phyloP scores from a whole-genome alignment of 2,888 invertebrate genomes.

The Odontocolon sp. region DNA sequence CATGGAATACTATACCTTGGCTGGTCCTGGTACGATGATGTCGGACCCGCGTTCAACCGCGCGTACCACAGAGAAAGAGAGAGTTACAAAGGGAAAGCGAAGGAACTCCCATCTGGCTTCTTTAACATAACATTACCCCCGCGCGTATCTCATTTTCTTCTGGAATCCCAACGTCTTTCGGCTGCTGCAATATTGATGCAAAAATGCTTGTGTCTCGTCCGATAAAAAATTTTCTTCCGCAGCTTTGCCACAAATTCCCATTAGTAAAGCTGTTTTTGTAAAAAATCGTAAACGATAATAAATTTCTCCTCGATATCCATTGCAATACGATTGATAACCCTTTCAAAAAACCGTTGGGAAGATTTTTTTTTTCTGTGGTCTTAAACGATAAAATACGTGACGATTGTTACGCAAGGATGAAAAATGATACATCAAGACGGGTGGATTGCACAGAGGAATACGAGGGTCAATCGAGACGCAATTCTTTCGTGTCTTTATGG shows the following conservation, averaged over 20 bases:
- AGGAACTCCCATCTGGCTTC: constrained; percentile 53
- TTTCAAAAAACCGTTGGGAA: too few relatives aligned
- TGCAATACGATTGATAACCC: too few relatives aligned
- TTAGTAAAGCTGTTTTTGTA: too few relatives aligned
- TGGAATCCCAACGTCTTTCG: constrained; percentile 28
- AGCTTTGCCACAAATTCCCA: too few relatives aligned
- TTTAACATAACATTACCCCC: constrained; percentile 59
- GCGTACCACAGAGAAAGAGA: constrained; percentile 32
- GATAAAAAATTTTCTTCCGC: background rate
- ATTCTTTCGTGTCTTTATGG: constrained; percentile 61
- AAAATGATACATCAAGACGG: background rate
- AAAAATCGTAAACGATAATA: too few relatives aligned
- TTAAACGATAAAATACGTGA: too few relatives aligned
- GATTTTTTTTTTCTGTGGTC: too few relatives aligned
- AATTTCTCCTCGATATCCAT: too few relatives aligned
- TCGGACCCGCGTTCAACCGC: constrained; percentile 34
- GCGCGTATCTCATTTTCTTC: constrained; percentile 25
- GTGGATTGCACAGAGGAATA: constrained; percentile 40
- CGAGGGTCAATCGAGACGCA: constrained; percentile 59
- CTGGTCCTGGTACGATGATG: constrained; percentile 45
- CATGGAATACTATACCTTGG: constrained; percentile 47
- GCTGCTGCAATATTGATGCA: constrained; percentile 38
- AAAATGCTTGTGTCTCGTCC: constrained; percentile 16
- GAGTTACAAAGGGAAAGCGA: constrained; percentile 53
- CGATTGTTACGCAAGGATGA: background rate